These are phyloP conservation scores for Palaemon carinicauda DNA, from an alignment of 1,140 invertebrate genomes.

Conservation along the genomic window DNA sequence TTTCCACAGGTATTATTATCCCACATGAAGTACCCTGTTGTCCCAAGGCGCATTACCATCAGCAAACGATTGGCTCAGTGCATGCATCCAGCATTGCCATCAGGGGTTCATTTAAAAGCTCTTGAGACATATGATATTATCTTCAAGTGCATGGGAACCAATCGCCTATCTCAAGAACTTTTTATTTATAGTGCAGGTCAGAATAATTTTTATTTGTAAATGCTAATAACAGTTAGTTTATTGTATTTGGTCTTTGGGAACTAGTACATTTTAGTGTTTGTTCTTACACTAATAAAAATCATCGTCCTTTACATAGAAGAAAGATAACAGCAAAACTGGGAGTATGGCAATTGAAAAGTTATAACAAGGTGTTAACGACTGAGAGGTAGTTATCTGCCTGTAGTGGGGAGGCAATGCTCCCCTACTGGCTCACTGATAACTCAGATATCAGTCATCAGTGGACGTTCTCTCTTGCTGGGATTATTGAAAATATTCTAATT, in stretches of 20 bases:
- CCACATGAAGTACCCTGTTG: conserved; percentile 86
- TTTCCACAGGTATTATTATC: conserved; percentile 75
- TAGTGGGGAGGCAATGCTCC: too few relatives aligned
- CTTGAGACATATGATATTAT: conserved; percentile 94
- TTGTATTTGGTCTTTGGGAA: background rate
- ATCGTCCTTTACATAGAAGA: too few relatives aligned
- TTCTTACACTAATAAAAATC: too few relatives aligned
- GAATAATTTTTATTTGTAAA: background rate
- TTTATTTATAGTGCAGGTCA: conserved; percentile 85
- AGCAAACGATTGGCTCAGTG: conserved; percentile 94
- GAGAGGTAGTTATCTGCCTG: too few relatives aligned
- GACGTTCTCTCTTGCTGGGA: too few relatives aligned
- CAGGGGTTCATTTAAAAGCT: conserved; percentile 92
- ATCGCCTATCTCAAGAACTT: conserved; percentile 82
- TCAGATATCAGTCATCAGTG: too few relatives aligned
- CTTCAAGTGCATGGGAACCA: conserved; percentile 88
- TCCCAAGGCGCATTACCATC: conserved; percentile 89
- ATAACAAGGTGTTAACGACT: too few relatives aligned
- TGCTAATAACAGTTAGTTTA: background rate
- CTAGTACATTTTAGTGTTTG: background rate
- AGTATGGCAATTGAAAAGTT: too few relatives aligned
- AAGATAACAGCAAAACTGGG: too few relatives aligned
- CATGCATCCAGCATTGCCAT: conserved; percentile 90
- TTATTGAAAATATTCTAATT: too few relatives aligned
- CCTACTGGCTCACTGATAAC: too few relatives aligned